Evolutionary conservation across 2,797 vertebrate species (phyloP).

Genomic region (Dallia pectoralis): DNA sequence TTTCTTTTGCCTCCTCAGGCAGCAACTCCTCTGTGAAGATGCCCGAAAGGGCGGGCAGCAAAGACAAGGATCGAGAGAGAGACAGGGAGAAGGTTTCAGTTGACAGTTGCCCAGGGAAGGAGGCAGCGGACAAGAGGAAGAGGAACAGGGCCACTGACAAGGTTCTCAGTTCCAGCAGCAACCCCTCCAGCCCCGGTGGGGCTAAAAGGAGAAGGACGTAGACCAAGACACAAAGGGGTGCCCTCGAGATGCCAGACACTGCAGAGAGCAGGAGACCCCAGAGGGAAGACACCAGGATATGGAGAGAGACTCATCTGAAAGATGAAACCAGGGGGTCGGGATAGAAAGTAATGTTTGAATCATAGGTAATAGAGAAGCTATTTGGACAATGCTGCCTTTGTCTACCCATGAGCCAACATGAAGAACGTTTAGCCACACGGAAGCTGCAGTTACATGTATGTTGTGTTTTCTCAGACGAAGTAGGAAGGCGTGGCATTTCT

Average conservation of each 20-base stretch:
- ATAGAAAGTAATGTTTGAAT: background rate
- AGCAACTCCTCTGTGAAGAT: constrained; percentile 75
- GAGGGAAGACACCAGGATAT: background rate
- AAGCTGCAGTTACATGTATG: background rate
- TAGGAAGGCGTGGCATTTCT: background rate
- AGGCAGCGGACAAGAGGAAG: constrained; percentile 83
- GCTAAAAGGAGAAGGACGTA: constrained; percentile 82
- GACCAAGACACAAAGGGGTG: background rate
- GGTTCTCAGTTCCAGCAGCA: constrained; percentile 80
- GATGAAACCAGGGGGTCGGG: too few relatives aligned
- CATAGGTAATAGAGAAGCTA: background rate
- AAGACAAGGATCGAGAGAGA: constrained; percentile 74
- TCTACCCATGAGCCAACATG: background rate
- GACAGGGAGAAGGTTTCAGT: constrained; percentile 73
- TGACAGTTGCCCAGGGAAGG: constrained; percentile 77
- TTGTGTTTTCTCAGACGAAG: background rate
- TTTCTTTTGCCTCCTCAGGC: constrained; percentile 39
- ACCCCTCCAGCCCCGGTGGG: constrained; percentile 84
- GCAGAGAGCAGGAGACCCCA: background rate
- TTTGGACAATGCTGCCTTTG: background rate
- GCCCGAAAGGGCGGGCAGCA: constrained; percentile 71
- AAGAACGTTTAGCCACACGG: background rate
- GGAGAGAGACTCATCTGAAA: background rate
- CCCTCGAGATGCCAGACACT: background rate
- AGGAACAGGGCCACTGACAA: constrained; percentile 84